These are phyloP conservation scores for Dynastes tityus DNA, from an alignment of 2,888 invertebrate genomes.

Conservation along the genomic window DNA sequence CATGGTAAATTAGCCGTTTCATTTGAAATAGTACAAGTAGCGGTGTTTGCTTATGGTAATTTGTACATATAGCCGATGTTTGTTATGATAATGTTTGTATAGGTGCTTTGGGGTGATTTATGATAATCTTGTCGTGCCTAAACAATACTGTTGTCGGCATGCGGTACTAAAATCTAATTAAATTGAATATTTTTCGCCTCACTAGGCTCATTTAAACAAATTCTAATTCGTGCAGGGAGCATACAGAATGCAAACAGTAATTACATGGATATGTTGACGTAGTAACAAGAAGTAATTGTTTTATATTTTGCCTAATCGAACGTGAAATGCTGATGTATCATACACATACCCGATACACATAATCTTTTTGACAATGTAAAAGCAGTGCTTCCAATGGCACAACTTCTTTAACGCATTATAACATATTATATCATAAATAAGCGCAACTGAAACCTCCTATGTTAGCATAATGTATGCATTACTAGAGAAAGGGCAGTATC, in stretches of 20 bases:
- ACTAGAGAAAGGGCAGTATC: too few relatives aligned
- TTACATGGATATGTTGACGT: not conserved
- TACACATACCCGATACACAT: not conserved
- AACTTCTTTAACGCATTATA: too few relatives aligned
- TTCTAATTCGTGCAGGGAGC: not conserved
- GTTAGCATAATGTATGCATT: too few relatives aligned
- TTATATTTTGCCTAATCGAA: not conserved
- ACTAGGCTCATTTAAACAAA: slow-evolving; percentile 22
- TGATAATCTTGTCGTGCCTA: slow-evolving; percentile 54
- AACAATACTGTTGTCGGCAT: slow-evolving; percentile 42
- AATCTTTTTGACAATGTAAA: too few relatives aligned
- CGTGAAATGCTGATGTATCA: not conserved
- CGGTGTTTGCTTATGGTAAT: slow-evolving; percentile 50
- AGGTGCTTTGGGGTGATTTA: slow-evolving; percentile 54
- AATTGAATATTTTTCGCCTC: slow-evolving; percentile 38
- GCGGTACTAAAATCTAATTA: slow-evolving; percentile 39
- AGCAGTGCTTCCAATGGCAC: too few relatives aligned
- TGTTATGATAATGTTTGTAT: slow-evolving; percentile 55
- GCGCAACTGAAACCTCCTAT: too few relatives aligned
- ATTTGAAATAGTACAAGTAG: slow-evolving; percentile 43
- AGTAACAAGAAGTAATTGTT: not conserved
- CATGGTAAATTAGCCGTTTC: slow-evolving; percentile 49
- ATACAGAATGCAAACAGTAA: not conserved
- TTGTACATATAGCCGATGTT: slow-evolving; percentile 45
- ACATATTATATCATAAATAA: too few relatives aligned